Evolutionary conservation across 2,797 vertebrate species (phyloP).

Genomic region (Geotrypetes seraphini): DNA sequence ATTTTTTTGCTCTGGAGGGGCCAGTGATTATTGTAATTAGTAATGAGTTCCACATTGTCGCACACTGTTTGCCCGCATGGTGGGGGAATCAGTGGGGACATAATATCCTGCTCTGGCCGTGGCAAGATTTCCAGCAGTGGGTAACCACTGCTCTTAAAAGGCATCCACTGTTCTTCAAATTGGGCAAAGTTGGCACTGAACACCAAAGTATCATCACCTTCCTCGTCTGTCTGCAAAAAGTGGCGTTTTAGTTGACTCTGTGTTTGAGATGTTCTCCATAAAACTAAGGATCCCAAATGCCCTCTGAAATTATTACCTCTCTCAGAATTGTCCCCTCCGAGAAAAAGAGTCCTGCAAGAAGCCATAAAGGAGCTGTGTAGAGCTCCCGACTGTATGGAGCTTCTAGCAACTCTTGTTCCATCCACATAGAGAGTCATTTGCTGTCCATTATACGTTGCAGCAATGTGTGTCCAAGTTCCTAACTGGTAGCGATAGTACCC

Average conservation of each 20-base stretch:
- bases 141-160: conserved; percentile 58
- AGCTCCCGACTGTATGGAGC: conserved; percentile 62
- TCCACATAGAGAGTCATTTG: conserved; percentile 79
- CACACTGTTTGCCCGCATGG: conserved; percentile 77
- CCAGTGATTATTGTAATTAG: conserved; percentile 75
- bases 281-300: conserved; percentile 59
- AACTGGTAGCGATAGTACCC: conserved; percentile 64
- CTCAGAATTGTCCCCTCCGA: conserved; percentile 76
- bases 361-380: conserved; percentile 83
- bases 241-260: conserved; percentile 58
- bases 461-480: conserved; percentile 74
- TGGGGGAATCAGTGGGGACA: conserved; percentile 64
- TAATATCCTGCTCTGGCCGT: conserved; percentile 42
- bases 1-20: conserved; percentile 65
- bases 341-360: conserved; percentile 76
- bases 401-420: conserved; percentile 72
- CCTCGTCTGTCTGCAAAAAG: conserved; percentile 22
- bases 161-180: conserved; percentile 58
- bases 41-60: conserved; percentile 77
- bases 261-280: conserved; percentile 62
- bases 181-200: conserved; percentile 59
- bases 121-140: conserved; percentile 56
- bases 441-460: conserved; percentile 72
- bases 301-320: conserved; percentile 67
- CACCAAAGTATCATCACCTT: conserved; percentile 24